These are phyloP conservation scores for Leptoteleia sp. DNA, from an alignment of 1,140 invertebrate species.

Conservation along the genomic window DNA sequence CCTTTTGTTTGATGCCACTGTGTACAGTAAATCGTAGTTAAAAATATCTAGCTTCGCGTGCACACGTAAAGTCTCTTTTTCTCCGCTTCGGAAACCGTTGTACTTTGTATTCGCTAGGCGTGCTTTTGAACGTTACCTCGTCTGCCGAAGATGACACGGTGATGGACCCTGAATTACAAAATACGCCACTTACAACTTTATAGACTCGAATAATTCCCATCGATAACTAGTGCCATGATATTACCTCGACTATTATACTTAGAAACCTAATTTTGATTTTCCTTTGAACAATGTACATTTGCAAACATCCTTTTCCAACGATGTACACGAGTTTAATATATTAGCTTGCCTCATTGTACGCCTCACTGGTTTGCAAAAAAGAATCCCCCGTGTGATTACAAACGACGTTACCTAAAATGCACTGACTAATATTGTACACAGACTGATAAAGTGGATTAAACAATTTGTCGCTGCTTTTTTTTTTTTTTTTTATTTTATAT, in stretches of 20 bases:
- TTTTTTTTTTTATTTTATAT: background rate
- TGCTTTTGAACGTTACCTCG: conserved; percentile 36
- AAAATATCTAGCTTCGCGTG: conserved; percentile 42
- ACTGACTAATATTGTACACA: background rate
- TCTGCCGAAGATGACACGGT: conserved; percentile 50
- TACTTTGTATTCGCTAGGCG: conserved; percentile 67
- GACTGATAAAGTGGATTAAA: conserved; percentile 11
- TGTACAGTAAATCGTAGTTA: conserved; percentile 13
- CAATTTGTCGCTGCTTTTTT: background rate
- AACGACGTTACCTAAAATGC: background rate
- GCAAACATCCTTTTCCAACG: conserved; percentile 1
- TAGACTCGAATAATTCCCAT: conserved; percentile 14
- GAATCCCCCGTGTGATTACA: background rate
- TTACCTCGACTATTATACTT: conserved; percentile 57
- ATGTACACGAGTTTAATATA: conserved; percentile 14
- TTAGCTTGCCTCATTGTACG: conserved; percentile 23
- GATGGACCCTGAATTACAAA: conserved; percentile 67
- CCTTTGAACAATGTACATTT: conserved; percentile 24
- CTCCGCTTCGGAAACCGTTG: conserved; percentile 62
- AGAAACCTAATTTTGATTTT: conserved; percentile 71
- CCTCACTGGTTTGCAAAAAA: conserved; percentile 33
- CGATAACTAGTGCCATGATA: conserved; percentile 40
- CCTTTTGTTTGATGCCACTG: background rate
- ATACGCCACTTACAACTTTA: conserved; percentile 32
- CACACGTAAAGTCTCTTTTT: conserved; percentile 55